These are phyloP conservation scores for Melanocharis versteri DNA, from an alignment of 2,113 vertebrate genomes.

Conservation along the genomic window DNA sequence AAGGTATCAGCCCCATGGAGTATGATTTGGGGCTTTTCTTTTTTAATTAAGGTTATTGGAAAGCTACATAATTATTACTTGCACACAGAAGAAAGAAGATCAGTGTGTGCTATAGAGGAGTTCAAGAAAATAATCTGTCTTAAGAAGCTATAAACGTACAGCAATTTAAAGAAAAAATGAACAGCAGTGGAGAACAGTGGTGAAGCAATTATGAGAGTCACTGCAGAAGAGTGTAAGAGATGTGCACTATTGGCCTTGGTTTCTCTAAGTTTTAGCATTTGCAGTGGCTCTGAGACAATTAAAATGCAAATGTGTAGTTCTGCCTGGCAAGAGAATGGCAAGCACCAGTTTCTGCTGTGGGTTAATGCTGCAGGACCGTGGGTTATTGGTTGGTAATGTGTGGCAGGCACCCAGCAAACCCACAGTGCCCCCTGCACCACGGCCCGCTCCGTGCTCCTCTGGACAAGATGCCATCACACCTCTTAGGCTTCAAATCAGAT, in stretches of 20 bases:
- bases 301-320: background rate
- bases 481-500: background rate
- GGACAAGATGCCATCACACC: accelerated
- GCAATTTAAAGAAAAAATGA: background rate
- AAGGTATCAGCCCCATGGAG: background rate
- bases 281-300: background rate
- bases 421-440: background rate
- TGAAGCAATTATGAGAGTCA: background rate
- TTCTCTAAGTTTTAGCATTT: background rate
- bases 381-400: background rate
- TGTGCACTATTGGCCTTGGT: background rate
- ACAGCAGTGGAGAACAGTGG: background rate
- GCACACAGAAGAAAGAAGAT: background rate
- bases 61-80: background rate
- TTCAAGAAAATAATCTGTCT: background rate
- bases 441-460: accelerated
- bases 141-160: background rate
- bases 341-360: background rate
- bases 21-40: background rate
- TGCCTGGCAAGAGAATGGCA: background rate
- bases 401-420: background rate
- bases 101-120: background rate
- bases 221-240: background rate
- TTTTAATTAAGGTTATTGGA: background rate
- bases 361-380: background rate